Evolutionary conservation across 2,797 vertebrate species (phyloP).

Genomic region (Pseudomugil gertrudae): DNA sequence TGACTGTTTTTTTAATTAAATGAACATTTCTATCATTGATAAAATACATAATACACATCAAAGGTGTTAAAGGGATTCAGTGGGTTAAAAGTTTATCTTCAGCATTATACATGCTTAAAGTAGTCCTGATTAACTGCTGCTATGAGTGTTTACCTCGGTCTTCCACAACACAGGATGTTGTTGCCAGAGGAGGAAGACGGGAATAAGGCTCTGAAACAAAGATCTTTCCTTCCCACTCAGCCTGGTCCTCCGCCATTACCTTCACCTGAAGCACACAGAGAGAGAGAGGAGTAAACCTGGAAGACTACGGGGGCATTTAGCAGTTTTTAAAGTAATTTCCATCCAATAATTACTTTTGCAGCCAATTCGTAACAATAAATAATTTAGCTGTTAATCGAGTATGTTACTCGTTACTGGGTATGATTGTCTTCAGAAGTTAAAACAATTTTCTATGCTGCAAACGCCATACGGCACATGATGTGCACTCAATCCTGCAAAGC

Average conservation of each 20-base stretch:
- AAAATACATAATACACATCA: not conserved
- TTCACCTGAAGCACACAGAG: conserved; percentile 72
- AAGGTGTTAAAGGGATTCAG: not conserved
- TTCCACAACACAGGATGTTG: conserved; percentile 77
- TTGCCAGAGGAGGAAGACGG: conserved; percentile 80
- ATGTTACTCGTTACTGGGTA: not conserved
- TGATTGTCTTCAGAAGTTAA: not conserved
- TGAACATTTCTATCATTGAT: not conserved
- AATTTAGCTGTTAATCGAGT: not conserved
- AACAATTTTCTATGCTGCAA: not conserved
- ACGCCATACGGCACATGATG: not conserved
- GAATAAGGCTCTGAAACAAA: conserved; percentile 77
- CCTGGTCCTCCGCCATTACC: conserved; percentile 78
- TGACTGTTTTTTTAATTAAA: not conserved
- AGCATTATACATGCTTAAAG: not conserved
- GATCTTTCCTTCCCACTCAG: conserved; percentile 79
- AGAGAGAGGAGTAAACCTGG: not conserved
- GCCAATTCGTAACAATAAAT: not conserved
- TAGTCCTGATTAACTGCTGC: not conserved
- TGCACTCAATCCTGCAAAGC: not conserved
- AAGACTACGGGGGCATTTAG: not conserved
- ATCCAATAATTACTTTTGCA: not conserved
- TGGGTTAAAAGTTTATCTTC: not conserved
- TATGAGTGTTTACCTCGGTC: conserved; percentile 74
- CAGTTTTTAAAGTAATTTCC: not conserved